Evolutionary conservation across 2,113 vertebrate species (phyloP).

Genomic region (Dipodomys stephensi): DNA sequence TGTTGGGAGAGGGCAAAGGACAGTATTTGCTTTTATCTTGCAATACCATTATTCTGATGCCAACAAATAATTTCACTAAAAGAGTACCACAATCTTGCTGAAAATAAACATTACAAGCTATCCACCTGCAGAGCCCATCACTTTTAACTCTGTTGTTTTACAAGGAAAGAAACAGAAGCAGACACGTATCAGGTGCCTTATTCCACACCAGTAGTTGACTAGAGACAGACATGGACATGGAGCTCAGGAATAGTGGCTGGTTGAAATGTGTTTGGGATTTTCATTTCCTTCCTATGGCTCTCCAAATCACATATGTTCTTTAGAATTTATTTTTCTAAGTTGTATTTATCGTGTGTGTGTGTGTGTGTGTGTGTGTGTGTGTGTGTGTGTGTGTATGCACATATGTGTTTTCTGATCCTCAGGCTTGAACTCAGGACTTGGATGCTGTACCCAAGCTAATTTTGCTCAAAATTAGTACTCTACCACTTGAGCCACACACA

Average conservation of each 20-base stretch:
- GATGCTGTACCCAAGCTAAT: no score
- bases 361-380: no score
- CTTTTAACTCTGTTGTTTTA: not conserved
- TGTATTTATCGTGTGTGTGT: not conserved
- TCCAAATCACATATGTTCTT: not conserved
- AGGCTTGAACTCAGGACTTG: no score
- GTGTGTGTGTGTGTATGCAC: no score
- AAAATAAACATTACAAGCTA: not conserved
- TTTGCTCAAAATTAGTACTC: no score
- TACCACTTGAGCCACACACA: no score
- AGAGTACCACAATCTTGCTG: not conserved
- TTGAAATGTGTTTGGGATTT: not conserved
- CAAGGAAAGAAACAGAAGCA: not conserved
- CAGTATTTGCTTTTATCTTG: not conserved
- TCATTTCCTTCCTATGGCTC: not conserved
- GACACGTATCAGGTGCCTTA: not conserved
- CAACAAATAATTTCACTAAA: not conserved
- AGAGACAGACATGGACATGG: not conserved
- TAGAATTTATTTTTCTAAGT: not conserved
- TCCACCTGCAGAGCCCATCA: rapidly evolving
- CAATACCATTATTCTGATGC: not conserved
- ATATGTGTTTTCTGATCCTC: no score
- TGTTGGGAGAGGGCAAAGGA: not conserved
- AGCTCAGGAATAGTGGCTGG: not conserved
- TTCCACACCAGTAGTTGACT: not conserved